phyloP scores from a whole-genome alignment of 2,797 vertebrate genomes.

The Spizella passerina region DNA sequence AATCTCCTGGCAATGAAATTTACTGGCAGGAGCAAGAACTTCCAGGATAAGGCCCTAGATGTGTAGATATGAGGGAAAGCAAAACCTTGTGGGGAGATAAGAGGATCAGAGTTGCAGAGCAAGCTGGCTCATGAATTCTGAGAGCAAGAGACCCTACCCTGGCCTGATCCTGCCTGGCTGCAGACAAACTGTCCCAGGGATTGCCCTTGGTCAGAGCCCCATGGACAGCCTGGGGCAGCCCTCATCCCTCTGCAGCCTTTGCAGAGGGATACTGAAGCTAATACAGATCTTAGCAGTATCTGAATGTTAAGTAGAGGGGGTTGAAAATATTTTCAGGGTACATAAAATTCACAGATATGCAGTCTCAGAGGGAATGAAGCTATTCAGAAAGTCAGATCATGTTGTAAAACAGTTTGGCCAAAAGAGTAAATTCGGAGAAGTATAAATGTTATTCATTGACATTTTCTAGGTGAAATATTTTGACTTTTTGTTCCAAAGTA shows the following conservation, averaged over 20 bases:
- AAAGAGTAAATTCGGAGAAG: constrained; percentile 9
- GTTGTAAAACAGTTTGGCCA: neutral
- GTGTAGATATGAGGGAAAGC: neutral
- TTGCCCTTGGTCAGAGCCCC: neutral
- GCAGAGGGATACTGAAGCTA: neutral
- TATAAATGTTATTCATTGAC: constrained; percentile 54
- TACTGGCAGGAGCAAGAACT: neutral
- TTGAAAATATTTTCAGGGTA: neutral
- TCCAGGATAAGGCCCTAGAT: neutral
- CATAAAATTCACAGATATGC: neutral
- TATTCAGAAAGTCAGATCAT: constrained; percentile 10
- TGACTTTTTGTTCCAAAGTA: constrained; percentile 56
- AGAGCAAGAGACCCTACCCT: neutral
- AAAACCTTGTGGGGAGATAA: neutral
- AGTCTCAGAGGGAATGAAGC: neutral
- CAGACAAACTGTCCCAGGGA: neutral
- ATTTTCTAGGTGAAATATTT: constrained; percentile 65
- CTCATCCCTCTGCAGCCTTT: neutral
- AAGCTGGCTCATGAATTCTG: neutral
- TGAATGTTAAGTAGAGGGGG: neutral
- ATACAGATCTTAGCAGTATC: neutral
- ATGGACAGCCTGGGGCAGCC: neutral
- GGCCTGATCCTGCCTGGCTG: neutral
- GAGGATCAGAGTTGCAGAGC: neutral
- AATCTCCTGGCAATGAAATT: neutral